Conservation (phyloP, 2,113 vertebrate species). For the Anser brachyrhynchus region DNA sequence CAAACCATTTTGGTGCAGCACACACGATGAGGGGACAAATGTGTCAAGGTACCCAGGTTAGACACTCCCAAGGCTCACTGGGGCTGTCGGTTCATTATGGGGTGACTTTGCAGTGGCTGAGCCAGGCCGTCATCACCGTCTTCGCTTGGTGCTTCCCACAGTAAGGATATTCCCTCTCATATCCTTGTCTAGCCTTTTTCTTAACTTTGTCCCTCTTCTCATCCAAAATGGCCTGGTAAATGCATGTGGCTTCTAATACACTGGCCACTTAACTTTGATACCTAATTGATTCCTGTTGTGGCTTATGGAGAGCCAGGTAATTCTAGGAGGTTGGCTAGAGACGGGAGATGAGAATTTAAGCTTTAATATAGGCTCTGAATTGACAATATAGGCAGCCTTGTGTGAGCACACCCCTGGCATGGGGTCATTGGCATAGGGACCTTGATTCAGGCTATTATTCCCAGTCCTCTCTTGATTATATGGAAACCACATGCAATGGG, state of each 20-base stretch:
- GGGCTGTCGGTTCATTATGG: neutral
- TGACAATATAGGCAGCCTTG: neutral
- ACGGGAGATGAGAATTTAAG: neutral
- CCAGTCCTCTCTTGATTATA: neutral
- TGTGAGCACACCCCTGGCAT: neutral
- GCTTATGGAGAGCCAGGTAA: neutral
- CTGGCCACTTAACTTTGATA: neutral
- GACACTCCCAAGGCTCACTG: neutral
- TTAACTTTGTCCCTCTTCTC: neutral
- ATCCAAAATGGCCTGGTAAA: neutral
- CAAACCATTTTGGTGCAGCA: neutral
- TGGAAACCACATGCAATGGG: neutral
- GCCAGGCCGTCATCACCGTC: neutral
- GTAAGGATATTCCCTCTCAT: neutral
- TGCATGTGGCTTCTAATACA: neutral
- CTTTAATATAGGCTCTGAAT: neutral
- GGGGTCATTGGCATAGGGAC: neutral
- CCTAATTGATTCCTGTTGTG: neutral
- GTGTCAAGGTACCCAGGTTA: accelerated
- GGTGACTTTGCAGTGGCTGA: neutral
- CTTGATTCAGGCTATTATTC: neutral
- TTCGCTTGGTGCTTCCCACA: neutral
- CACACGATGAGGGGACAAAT: neutral
- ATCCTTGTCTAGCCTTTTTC: neutral
- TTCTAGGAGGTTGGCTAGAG: neutral